These are phyloP conservation scores for Macrophya annulata DNA, from an alignment of 2,888 invertebrate species.

Conservation along the genomic window DNA sequence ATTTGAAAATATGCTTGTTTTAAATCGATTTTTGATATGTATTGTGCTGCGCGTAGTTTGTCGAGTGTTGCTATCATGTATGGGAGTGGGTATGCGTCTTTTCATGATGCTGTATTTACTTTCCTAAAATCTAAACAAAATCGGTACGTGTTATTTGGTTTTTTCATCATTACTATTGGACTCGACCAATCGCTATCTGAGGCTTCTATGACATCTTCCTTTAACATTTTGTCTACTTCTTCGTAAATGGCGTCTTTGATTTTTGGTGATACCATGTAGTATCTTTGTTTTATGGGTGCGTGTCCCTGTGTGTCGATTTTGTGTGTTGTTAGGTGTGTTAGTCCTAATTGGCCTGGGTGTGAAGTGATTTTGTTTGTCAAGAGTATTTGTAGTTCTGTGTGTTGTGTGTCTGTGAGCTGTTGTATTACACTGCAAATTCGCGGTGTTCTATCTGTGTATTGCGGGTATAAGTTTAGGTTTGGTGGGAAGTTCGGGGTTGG, in stretches of 20 bases:
- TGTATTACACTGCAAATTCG: neutral
- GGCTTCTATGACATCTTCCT: slow-evolving; percentile 58
- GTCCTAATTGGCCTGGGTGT: neutral
- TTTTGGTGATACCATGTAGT: slow-evolving; percentile 57
- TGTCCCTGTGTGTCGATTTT: slow-evolving; percentile 43
- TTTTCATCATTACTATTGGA: slow-evolving; percentile 58
- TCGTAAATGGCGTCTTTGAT: slow-evolving; percentile 51
- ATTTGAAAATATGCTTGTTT: slow-evolving; percentile 59
- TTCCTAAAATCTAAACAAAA: slow-evolving; percentile 61
- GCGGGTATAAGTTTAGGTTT: no score
- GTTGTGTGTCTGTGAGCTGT: slow-evolving; percentile 8
- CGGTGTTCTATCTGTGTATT: neutral
- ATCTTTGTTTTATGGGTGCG: slow-evolving; percentile 52
- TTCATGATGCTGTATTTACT: slow-evolving; percentile 57
- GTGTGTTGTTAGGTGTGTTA: slow-evolving; percentile 27
- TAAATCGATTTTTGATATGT: slow-evolving; percentile 59
- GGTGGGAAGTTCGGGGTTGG: no score
- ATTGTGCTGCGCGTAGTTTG: slow-evolving; percentile 57
- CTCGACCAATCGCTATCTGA: slow-evolving; percentile 59
- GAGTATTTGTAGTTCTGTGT: neutral
- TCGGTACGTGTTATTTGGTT: slow-evolving; percentile 56
- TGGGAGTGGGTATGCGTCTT: slow-evolving; percentile 62
- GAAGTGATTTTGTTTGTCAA: neutral
- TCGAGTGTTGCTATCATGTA: slow-evolving; percentile 58
- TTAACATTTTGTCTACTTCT: slow-evolving; percentile 60